Evolutionary conservation across 1,140 invertebrate species (phyloP).

Genomic region (Bursaphelenchus mucronatus): DNA sequence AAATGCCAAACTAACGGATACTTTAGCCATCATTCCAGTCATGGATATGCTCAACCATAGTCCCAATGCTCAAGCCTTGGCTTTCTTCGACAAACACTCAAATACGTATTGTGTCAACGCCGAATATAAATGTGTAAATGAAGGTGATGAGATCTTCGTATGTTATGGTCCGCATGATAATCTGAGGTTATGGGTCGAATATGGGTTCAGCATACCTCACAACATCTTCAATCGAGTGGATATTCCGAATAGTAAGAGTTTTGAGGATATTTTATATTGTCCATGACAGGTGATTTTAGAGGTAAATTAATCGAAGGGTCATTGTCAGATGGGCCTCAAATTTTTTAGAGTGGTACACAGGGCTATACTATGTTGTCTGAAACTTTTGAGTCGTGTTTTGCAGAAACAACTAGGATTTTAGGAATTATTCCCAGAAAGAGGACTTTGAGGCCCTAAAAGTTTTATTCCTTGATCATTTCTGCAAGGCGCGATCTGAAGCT

Average conservation of each 20-base stretch:
- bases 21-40: conserved; percentile 72
- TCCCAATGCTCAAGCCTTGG: conserved; percentile 61
- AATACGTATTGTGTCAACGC: conserved; percentile 62
- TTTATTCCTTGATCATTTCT: too few species aligned
- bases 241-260: conserved; percentile 34
- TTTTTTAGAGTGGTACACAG: too few species aligned
- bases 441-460: too few species aligned
- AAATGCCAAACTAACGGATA: conserved; percentile 62
- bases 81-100: conserved; percentile 22
- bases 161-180: conserved; percentile 73
- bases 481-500: too few species aligned
- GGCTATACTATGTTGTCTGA: too few species aligned
- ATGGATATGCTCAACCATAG: conserved; percentile 77
- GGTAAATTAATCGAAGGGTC: too few species aligned
- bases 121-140: conserved; percentile 61
- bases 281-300: neutral
- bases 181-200: conserved; percentile 70
- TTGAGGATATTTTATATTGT: neutral
- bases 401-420: too few species aligned
- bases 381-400: too few species aligned
- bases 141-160: conserved; percentile 65
- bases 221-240: conserved; percentile 68
- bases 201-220: conserved; percentile 70
- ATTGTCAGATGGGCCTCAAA: neutral
- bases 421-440: too few species aligned